These are phyloP conservation scores for Crotalus viridis DNA, from an alignment of 2,113 vertebrate species.

Conservation along the genomic window DNA sequence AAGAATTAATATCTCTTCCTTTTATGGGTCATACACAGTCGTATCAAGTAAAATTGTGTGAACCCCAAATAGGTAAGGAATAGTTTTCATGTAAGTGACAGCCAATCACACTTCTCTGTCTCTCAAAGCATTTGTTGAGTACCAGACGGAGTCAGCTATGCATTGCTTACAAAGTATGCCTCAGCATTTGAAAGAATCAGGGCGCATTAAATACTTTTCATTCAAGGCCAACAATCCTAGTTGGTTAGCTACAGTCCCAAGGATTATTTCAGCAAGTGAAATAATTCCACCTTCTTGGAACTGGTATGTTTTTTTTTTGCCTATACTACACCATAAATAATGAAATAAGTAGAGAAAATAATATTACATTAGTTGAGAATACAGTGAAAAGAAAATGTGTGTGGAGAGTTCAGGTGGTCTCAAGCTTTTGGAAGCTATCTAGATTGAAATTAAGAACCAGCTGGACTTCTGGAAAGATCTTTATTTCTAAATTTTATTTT, in stretches of 20 bases:
- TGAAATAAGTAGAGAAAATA: neutral
- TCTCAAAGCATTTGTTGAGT: neutral
- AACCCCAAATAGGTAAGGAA: neutral
- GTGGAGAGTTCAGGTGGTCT: neutral
- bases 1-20: neutral
- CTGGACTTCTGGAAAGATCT: no score
- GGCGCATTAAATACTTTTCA: neutral
- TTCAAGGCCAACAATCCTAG: neutral
- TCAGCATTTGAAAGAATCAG: neutral
- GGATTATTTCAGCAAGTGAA: neutral
- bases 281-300: neutral
- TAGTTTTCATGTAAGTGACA: neutral
- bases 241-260: neutral
- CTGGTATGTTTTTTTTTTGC: neutral
- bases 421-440: neutral
- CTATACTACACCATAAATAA: neutral
- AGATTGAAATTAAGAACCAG: neutral
- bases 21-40: neutral
- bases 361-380: neutral
- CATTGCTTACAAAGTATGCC: neutral
- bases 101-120: neutral
- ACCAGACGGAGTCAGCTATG: neutral
- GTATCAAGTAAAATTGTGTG: neutral
- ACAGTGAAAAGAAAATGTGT: neutral
- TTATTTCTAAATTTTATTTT: no score